A percentile compares a stretch with the other conserved stretches of the same genome.
phyloP scores from a whole-genome alignment of 2,888 invertebrate species.

The Caprella mutica region DNA sequence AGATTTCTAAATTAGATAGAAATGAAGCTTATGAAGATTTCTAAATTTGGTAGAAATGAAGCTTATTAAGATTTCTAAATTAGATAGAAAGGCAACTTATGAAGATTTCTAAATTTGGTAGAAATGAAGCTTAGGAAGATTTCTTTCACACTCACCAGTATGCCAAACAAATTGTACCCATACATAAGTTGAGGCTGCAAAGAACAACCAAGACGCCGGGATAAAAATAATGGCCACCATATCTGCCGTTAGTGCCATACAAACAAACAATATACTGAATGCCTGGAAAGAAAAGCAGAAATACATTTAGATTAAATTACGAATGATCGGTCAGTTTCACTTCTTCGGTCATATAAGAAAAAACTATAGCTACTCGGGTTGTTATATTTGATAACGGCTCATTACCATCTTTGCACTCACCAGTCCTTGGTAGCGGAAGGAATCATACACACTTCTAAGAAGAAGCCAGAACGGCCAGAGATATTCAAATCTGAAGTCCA shows the following conservation, averaged over 20 bases:
- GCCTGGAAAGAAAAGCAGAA: conserved; percentile 52
- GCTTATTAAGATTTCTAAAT: too few species aligned
- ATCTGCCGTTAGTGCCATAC: conserved; percentile 93
- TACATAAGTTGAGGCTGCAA: conserved; percentile 95
- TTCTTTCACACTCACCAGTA: conserved; percentile 60
- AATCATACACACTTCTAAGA: conserved; percentile 87
- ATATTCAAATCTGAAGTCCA: conserved; percentile 98
- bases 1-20: too few species aligned
- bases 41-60: too few species aligned
- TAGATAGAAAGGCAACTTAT: too few species aligned
- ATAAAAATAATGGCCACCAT: conserved; percentile 98
- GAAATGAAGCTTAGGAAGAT: too few species aligned
- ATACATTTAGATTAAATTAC: background rate
- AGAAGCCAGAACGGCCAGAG: conserved; percentile 98
- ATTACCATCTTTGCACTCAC: too few species aligned
- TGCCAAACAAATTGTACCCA: conserved; percentile 99
- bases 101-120: too few species aligned
- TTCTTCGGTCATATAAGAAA: background rate
- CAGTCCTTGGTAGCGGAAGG: conserved; percentile 95
- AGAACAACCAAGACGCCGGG: conserved; percentile 94
- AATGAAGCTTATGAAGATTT: too few species aligned
- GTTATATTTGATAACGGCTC: too few species aligned
- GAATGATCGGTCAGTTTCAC: background rate
- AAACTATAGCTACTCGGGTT: too few species aligned
- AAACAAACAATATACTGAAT: conserved; percentile 95